These are phyloP conservation scores for Urocynchramus pylzowi DNA, from an alignment of 2,113 vertebrate genomes.

Conservation along the genomic window DNA sequence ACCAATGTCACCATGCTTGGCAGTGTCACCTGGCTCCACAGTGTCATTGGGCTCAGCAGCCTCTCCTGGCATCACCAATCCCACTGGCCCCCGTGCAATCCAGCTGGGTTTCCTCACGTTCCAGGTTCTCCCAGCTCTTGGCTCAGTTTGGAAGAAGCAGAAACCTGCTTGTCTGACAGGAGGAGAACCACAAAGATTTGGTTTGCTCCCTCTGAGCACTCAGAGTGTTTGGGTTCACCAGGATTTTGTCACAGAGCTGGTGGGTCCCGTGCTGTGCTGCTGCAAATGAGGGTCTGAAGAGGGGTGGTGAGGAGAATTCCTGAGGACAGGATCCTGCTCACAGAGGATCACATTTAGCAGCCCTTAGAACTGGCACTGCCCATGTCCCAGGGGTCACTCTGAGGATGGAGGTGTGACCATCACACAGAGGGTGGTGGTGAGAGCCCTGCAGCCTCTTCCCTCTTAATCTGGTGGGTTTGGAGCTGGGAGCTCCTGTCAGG, in stretches of 20 bases:
- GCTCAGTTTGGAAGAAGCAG: not conserved
- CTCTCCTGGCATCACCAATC: not conserved
- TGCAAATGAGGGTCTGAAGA: too few species aligned
- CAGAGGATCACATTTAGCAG: rapidly evolving
- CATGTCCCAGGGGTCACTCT: rapidly evolving
- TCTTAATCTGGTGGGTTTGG: not conserved
- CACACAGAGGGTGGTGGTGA: not conserved
- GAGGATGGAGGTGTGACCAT: not conserved
- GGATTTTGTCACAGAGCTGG: rapidly evolving
- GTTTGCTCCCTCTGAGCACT: not conserved
- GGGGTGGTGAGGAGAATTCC: not conserved
- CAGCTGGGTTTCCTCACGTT: not conserved
- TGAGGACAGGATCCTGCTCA: not conserved
- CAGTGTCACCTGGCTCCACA: not conserved
- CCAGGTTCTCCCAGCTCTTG: rapidly evolving
- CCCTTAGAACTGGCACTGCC: not conserved
- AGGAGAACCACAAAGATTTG: not conserved
- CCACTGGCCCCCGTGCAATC: rapidly evolving
- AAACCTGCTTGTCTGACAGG: rapidly evolving
- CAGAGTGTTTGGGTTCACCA: rapidly evolving
- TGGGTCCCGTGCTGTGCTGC: not conserved
- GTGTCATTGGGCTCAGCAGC: not conserved
- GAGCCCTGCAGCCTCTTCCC: not conserved
- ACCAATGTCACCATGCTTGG: not conserved
- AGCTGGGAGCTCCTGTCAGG: not conserved